Conservation (phyloP, 1,140 invertebrate species). For the Leptopilina boulardi region DNA sequence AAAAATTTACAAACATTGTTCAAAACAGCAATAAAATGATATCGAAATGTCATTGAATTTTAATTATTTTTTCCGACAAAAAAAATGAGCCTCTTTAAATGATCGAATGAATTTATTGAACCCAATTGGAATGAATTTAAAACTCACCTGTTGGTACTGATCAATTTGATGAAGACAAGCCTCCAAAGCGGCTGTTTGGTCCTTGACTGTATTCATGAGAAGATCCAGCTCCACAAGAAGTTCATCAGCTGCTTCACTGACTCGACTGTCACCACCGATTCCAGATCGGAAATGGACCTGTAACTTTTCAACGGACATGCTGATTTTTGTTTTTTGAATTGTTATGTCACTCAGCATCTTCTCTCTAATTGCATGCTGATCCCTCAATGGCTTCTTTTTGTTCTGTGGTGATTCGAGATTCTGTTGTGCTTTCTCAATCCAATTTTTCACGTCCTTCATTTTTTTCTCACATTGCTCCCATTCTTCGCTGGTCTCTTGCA, state of each 20-base stretch:
- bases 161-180: conserved; percentile 90
- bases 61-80: not conserved
- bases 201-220: conserved; percentile 81
- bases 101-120: not conserved
- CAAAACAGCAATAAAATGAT: too few species aligned
- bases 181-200: conserved; percentile 85
- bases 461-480: conserved; percentile 98
- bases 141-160: conserved; percentile 85
- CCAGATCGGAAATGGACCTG: conserved; percentile 92
- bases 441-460: conserved; percentile 90
- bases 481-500: conserved; percentile 94
- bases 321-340: conserved; percentile 93
- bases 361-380: conserved; percentile 89
- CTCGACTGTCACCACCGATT: conserved; percentile 85
- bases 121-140: not conserved
- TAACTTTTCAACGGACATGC: conserved; percentile 93
- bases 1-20: too few species aligned
- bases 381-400: conserved; percentile 89
- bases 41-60: too few species aligned
- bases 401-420: conserved; percentile 87
- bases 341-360: conserved; percentile 91
- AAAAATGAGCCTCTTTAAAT: not conserved
- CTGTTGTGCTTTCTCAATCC: conserved; percentile 91
- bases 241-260: conserved; percentile 83
- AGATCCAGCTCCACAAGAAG: conserved; percentile 82